Conservation (phyloP, 2,888 invertebrate genomes). For the Junonia oenone region DNA sequence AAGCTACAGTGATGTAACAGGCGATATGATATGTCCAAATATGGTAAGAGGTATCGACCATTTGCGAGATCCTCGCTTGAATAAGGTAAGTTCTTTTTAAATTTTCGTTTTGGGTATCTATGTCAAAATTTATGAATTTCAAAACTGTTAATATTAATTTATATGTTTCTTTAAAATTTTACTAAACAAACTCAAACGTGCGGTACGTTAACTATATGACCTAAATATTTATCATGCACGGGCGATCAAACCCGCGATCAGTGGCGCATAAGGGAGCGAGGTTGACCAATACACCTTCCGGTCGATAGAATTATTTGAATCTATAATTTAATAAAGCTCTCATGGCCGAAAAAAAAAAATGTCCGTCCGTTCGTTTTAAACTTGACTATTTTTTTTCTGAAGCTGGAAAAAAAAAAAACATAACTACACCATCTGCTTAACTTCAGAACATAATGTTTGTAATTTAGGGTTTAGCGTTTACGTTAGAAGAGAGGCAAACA, state of each 20-base stretch:
- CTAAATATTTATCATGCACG: neutral
- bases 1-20: slow-evolving; percentile 85
- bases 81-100: slow-evolving; percentile 83
- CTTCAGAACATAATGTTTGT: neutral
- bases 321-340: too few species aligned
- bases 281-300: neutral
- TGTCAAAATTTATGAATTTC: too few species aligned
- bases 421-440: neutral
- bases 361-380: too few species aligned
- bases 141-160: too few species aligned
- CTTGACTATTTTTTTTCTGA: too few species aligned
- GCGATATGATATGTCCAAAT: slow-evolving; percentile 87
- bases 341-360: too few species aligned
- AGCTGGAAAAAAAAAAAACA: neutral
- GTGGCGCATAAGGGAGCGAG: neutral
- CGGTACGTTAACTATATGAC: too few species aligned
- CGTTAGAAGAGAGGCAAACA: slow-evolving; percentile 94
- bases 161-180: too few species aligned
- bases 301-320: neutral
- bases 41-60: slow-evolving; percentile 93
- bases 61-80: slow-evolving; percentile 91
- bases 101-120: too few species aligned
- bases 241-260: neutral
- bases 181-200: too few species aligned
- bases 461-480: slow-evolving; percentile 96